These are phyloP conservation scores for Pogoniulus pusillus DNA, from an alignment of 2,797 vertebrate genomes.

Conservation along the genomic window DNA sequence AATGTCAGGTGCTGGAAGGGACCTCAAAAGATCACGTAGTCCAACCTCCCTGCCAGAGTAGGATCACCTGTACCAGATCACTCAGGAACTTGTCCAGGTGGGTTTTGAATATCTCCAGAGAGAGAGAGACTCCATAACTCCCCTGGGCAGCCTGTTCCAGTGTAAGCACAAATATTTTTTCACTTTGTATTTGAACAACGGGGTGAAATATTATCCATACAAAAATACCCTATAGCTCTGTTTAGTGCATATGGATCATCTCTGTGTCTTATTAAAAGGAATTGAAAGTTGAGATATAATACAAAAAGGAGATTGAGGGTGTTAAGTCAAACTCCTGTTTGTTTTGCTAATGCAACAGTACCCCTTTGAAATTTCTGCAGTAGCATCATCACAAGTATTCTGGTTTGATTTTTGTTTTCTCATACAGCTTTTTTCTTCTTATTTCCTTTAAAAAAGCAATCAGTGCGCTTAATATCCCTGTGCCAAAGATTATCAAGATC, in stretches of 20 bases:
- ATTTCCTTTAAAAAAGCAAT: conserved; percentile 85
- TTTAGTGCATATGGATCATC: background rate
- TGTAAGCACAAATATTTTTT: background rate
- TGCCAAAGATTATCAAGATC: conserved; percentile 98
- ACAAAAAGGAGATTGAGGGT: background rate
- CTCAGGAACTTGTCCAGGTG: too few species aligned
- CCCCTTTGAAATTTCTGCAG: background rate
- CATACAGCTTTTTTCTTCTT: conserved; percentile 20
- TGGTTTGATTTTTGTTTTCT: background rate
- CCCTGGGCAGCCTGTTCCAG: too few species aligned
- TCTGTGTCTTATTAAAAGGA: background rate
- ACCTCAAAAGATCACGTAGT: too few species aligned
- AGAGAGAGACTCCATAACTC: too few species aligned
- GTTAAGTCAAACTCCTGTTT: background rate
- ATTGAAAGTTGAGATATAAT: background rate
- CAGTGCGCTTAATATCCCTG: conserved; percentile 96
- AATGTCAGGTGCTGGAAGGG: too few species aligned
- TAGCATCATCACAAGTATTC: background rate
- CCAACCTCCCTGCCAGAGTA: too few species aligned
- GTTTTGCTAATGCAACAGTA: background rate
- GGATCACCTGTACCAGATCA: too few species aligned
- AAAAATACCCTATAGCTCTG: background rate
- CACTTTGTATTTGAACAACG: background rate
- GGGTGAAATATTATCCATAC: background rate
- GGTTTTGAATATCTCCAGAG: too few species aligned